These are phyloP conservation scores for Bacillus rossius DNA, from an alignment of 1,140 invertebrate genomes.

Conservation along the genomic window DNA sequence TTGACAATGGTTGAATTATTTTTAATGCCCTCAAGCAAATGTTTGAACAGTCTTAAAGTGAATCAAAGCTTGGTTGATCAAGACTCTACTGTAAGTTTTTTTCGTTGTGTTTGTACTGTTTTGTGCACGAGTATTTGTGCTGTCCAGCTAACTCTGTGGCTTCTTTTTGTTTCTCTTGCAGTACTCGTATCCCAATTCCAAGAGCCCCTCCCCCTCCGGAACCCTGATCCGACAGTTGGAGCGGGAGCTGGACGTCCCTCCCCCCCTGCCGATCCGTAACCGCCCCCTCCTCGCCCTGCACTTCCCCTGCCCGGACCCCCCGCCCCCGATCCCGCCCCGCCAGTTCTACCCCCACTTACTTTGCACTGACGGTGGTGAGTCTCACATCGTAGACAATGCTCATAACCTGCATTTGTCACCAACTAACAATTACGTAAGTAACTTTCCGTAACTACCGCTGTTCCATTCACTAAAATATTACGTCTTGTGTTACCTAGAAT, in stretches of 20 bases:
- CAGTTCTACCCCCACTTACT: conserved; percentile 41
- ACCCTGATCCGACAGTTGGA: conserved; percentile 23
- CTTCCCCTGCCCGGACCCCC: conserved; percentile 7
- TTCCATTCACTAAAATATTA: background rate
- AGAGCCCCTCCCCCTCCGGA: conserved; percentile 18
- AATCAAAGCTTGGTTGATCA: no score
- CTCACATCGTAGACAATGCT: conserved; percentile 4
- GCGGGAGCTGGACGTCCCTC: conserved; percentile 43
- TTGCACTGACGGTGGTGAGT: conserved; percentile 27
- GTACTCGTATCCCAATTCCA: conserved; percentile 14
- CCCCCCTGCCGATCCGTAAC: conserved; percentile 54
- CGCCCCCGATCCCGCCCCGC: conserved; percentile 41
- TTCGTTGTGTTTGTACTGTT: no score
- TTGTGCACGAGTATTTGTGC: no score
- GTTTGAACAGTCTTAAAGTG: no score
- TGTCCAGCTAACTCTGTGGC: conserved; percentile 5
- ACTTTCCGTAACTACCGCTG: conserved; percentile 10
- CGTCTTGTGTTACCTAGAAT: no score
- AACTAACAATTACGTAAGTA: conserved; percentile 44
- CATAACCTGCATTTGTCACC: conserved; percentile 20
- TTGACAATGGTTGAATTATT: no score
- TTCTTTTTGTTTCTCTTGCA: conserved; percentile 25
- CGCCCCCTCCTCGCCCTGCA: conserved; percentile 35
- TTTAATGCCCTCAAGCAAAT: no score
- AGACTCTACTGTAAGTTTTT: no score